A percentile compares a stretch with the other conserved stretches of the same genome.
phyloP scores from a whole-genome alignment of 2,888 invertebrate genomes.

The Lasioglossum figueresi region DNA sequence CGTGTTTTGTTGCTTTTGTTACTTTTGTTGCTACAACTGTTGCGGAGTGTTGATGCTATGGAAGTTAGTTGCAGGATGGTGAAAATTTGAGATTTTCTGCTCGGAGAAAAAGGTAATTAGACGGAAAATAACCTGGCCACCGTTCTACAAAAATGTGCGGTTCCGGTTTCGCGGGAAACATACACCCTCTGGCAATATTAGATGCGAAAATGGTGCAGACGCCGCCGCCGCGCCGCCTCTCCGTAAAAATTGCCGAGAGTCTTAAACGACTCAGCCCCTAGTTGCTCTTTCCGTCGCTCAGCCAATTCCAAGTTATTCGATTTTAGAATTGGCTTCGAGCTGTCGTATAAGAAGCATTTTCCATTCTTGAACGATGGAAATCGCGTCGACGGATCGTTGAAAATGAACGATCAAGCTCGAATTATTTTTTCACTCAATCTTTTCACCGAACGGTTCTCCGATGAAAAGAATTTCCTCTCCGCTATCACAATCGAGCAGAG shows the following conservation, averaged over 20 bases:
- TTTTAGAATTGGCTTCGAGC: conserved; percentile 6
- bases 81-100: conserved; percentile 27
- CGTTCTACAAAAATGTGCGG: conserved; percentile 44
- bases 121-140: conserved; percentile 59
- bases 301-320: not conserved
- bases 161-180: conserved; percentile 4
- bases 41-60: not conserved
- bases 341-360: not conserved
- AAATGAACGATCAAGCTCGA: not conserved
- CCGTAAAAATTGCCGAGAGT: conserved; percentile 17
- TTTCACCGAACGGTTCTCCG: not conserved
- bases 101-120: conserved; percentile 63
- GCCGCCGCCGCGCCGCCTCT: not conserved
- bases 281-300: not conserved
- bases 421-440: not conserved
- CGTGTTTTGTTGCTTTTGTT: not conserved
- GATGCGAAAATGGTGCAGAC: conserved; percentile 18
- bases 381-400: not conserved
- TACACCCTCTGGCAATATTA: conserved; percentile 14
- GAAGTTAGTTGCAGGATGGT: conserved; percentile 26
- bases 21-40: not conserved
- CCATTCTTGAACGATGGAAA: not conserved
- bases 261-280: not conserved
- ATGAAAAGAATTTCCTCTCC: not conserved
- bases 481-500: not conserved